phyloP scores from a whole-genome alignment of 2,797 vertebrate genomes.

The Eremophila alpestris region DNA sequence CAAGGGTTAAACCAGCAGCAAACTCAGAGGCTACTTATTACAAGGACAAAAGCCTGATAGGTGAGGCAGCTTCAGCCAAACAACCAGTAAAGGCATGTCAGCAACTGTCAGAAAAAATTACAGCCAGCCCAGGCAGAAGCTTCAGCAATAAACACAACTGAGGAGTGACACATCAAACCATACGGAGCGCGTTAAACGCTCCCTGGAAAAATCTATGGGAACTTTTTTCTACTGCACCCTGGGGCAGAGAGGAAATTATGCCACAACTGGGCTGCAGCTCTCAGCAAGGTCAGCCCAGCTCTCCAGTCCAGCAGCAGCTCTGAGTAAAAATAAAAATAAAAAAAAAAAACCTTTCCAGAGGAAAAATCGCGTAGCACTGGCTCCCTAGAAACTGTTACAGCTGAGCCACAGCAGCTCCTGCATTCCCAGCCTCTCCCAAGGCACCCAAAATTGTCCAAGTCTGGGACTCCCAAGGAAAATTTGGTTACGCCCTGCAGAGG shows the following conservation, averaged over 20 bases:
- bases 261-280: neutral
- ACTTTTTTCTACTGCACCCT: neutral
- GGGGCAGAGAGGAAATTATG: slow-evolving; percentile 23
- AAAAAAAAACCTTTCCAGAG: neutral
- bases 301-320: neutral
- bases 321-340: neutral
- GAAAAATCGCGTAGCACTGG: neutral
- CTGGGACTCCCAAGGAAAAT: slow-evolving; percentile 59
- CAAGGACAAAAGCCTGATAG: slow-evolving; percentile 41
- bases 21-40: neutral
- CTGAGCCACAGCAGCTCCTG: neutral
- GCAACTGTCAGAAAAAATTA: slow-evolving; percentile 48
- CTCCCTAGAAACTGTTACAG: neutral
- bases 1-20: slow-evolving; percentile 21
- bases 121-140: neutral
- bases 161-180: slow-evolving; percentile 2
- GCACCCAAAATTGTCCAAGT: slow-evolving; percentile 31
- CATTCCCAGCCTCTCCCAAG: slow-evolving; percentile 38
- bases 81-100: slow-evolving; percentile 34
- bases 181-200: neutral
- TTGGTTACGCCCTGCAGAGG: slow-evolving; percentile 47
- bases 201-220: slow-evolving; percentile 24
- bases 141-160: neutral
- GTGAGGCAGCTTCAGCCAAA: slow-evolving; percentile 39
- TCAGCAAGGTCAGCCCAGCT: slow-evolving; percentile 42